Base-by-base conservation (phyloP, 2,888 invertebrate genomes). In the Morpho deidamia region DNA sequence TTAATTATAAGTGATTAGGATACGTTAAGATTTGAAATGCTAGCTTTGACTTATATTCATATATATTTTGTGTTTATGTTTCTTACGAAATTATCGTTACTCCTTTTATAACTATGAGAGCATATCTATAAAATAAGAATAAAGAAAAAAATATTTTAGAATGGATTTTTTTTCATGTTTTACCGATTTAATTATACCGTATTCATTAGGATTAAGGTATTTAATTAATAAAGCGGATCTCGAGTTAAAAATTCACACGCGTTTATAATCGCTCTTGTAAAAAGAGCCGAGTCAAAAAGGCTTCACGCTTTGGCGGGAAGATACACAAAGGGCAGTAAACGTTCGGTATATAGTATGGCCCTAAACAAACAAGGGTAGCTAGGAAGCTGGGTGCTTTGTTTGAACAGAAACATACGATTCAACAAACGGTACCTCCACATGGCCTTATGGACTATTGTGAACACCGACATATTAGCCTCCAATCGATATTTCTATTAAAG, bases 311-410 rank as follows among this genome's bases (percentile, higher is more conserved):
- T 78, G 78, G 80, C 76, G 75, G 82, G 81, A 75, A 82, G 81
- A 78, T 81, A 87, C 80, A 87, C 86, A 87, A 85, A 83, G 85
- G 83, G 83, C 84, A 84, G 84, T 83, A 83, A 86, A 85, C 84
- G 86, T 85, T 86, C 77, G 82, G 78, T 74, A 75, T 75, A 81
- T 84, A 78, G 78, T 75, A 75, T 76, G 81, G 84, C 78, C 88
- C 88, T 88, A 87, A 88, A 86, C 81, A 88, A 88, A 88, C 87
- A 88, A 73, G 87, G 85, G 88, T 86, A 86, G 87, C 86, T 84
- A 83, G 87, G 88, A 86, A 89, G 88, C 88, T 78, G 84, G 83
- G 72, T 71, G 23, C 81, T 79, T 80, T 87, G 85, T 88, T 88
- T 88, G 85, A 70, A 74, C 78, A 89, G 87, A 82, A 85, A 83